Conservation (phyloP, 2,888 invertebrate genomes). For the Eilema depressum region DNA sequence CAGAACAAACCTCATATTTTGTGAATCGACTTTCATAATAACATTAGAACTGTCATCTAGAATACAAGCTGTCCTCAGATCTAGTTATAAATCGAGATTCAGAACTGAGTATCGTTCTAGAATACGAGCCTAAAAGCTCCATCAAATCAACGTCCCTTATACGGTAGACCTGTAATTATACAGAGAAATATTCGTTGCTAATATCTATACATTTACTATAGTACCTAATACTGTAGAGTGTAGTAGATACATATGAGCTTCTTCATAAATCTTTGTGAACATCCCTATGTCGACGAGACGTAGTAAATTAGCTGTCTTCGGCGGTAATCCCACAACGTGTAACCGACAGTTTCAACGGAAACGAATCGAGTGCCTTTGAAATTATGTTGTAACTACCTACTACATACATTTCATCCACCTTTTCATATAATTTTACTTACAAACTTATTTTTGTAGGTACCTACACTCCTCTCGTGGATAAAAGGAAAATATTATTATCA, state of each 20-base stretch:
- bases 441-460: neutral
- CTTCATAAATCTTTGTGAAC: constrained; percentile 52
- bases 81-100: no score
- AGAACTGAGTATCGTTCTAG: no score
- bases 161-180: no score
- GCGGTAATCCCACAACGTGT: constrained; percentile 54
- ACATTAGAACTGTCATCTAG: no score
- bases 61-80: no score
- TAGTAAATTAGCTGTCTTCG: constrained; percentile 57
- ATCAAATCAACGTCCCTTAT: no score
- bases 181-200: neutral
- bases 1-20: no score
- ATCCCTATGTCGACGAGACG: constrained; percentile 40
- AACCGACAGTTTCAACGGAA: constrained; percentile 41
- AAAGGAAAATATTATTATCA: constrained; percentile 32
- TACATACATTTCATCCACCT: constrained; percentile 2
- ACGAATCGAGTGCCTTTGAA: constrained; percentile 31
- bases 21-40: no score
- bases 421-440: neutral
- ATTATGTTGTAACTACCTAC: constrained; percentile 18
- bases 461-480: constrained; percentile 29
- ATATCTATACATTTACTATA: constrained; percentile 12
- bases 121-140: no score
- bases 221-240: constrained; percentile 17
- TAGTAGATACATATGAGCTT: constrained; percentile 44